Base-by-base conservation (phyloP, 2,113 vertebrate genomes). In the Colius striatus region DNA sequence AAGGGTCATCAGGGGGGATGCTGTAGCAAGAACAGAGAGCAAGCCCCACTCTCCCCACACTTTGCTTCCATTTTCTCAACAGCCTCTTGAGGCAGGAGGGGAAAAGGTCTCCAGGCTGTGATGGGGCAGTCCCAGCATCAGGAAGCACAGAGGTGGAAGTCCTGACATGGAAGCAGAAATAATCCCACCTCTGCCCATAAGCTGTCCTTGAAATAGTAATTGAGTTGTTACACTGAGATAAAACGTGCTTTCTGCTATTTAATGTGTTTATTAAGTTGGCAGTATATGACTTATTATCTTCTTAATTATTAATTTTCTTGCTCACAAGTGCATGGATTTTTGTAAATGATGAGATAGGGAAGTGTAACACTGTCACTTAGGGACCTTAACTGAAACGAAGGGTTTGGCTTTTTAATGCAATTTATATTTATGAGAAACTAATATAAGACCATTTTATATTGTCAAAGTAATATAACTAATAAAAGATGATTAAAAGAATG, bases 391-490 rank as follows among this genome's bases (percentile, higher is more conserved):
- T 91, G 57, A 84, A 91, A 90, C 47, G 11, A 82, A 85, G 61
- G 54, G 78, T 53, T 90, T 92, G 71, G 70, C 66, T 88, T 95
- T 83, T 94, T 83, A 94, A 83, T 76, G 47, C 75, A 93, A 93
- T 94, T 93, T 95, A 95, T 95, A 95, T 95, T 94, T 93, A 95
- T 96, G 94, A 95, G 89, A 90, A 90, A 93, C 71, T 92, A 93
- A 76, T 85, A 76, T 20, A 50, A 57, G 88, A 92, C 83, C 90
- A 68, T 92, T 90, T 93, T 57, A 80, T 84, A 74, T 89, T 91
- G 81, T 93, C 55, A 21, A 81, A 91, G 84, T 87, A 73, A 81
- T 93, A 19, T 54, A 79, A 68, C 53, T 83, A 85, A 88, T 86
- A 57, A 23, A 76, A 83, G 50, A 53, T 68, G 34, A 88, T 90